Percentiles rank a stretch among this genome's conserved stretches.
Evolutionary conservation across 2,797 vertebrate species (phyloP).

Genomic region (Mormyrops attenuatus): DNA sequence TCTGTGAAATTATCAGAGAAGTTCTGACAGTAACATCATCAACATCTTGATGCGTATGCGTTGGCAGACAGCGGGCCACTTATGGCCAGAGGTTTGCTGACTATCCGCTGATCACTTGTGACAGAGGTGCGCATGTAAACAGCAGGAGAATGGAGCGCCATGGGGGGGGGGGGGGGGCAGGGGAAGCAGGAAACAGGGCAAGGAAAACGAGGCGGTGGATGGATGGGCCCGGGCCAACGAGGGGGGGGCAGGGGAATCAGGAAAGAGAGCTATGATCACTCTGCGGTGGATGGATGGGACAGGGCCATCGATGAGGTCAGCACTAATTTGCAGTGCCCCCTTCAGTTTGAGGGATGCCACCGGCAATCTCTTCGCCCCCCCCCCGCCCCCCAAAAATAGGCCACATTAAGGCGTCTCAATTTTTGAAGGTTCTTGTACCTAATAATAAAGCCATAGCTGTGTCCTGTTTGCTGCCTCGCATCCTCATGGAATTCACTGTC

Average conservation of each 20-base stretch:
- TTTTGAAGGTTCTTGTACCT: constrained; percentile 39
- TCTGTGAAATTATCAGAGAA: constrained; percentile 17
- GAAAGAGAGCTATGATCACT: constrained; percentile 49
- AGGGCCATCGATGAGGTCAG: constrained; percentile 77
- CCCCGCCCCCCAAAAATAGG: constrained; percentile 62
- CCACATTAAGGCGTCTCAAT: constrained; percentile 51
- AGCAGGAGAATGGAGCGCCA: background rate
- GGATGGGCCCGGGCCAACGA: no score
- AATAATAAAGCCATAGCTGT: constrained; percentile 34
- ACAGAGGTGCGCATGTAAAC: background rate
- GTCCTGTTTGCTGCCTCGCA: background rate
- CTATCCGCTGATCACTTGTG: background rate
- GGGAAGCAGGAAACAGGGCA: constrained; percentile 4
- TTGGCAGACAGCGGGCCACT: background rate
- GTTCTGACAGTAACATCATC: constrained; percentile 25
- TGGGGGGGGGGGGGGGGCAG: background rate
- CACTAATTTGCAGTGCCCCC: constrained; percentile 75
- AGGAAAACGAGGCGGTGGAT: background rate
- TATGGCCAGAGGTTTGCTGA: background rate
- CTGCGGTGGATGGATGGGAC: constrained; percentile 74
- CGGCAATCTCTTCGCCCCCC: constrained; percentile 45
- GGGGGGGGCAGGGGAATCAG: background rate
- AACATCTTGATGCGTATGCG: background rate
- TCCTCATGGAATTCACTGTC: background rate
- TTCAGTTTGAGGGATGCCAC: constrained; percentile 67